phyloP scores from a whole-genome alignment of 2,797 vertebrate species.

The Centropyge bicolor region DNA sequence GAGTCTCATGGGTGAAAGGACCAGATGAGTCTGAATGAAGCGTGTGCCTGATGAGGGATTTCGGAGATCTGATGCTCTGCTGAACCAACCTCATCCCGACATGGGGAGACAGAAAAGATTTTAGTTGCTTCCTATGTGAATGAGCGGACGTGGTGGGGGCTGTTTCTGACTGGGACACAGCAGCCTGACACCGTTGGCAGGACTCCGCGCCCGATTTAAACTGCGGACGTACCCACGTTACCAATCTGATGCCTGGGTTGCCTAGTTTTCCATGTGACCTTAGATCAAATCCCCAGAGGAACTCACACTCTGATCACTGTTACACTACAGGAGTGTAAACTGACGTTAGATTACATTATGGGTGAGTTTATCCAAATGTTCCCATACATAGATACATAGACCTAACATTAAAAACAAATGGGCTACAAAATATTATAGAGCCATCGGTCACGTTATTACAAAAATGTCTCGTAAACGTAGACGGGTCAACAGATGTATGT shows the following conservation, averaged over 20 bases:
- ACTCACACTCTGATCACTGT: constrained; percentile 65
- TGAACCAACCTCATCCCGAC: constrained; percentile 62
- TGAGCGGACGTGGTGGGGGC: constrained; percentile 40
- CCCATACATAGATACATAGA: constrained; percentile 65
- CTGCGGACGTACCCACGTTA: constrained; percentile 63
- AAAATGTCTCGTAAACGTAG: constrained; percentile 36
- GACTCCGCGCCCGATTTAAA: constrained; percentile 58
- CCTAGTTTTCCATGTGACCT: constrained; percentile 84
- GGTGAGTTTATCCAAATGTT: constrained; percentile 41
- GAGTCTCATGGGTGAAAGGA: constrained; percentile 46
- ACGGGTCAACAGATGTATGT: constrained; percentile 46
- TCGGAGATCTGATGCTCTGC: constrained; percentile 42
- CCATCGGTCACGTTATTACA: constrained; percentile 62
- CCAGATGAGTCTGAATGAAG: constrained; percentile 54
- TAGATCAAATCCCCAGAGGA: constrained; percentile 71
- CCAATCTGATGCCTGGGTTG: constrained; percentile 79
- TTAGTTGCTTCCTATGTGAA: constrained; percentile 64
- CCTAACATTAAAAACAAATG: constrained; percentile 52
- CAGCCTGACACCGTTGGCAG: constrained; percentile 53
- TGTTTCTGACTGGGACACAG: constrained; percentile 47
- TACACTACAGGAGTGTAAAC: constrained; percentile 53
- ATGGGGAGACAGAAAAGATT: constrained; percentile 59
- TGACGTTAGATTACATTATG: constrained; percentile 46
- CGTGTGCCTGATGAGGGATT: constrained; percentile 50
- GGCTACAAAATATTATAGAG: constrained; percentile 72